Base-by-base conservation (phyloP, 1,140 invertebrate genomes). In the Limonius californicus region DNA sequence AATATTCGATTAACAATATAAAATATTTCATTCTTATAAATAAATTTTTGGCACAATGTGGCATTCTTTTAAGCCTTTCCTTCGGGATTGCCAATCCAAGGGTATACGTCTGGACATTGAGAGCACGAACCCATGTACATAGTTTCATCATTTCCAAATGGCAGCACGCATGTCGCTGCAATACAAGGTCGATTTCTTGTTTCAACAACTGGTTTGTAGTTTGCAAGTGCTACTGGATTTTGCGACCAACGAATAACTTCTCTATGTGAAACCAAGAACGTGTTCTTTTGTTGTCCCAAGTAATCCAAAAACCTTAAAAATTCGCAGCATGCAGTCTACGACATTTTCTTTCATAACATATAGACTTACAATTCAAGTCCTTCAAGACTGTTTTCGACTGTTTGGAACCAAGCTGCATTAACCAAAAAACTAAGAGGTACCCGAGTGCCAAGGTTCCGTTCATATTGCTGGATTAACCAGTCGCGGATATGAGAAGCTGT, bases 81-180 rank as follows among this genome's bases (percentile, higher is more conserved):
- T 30, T 75, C 61, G 27, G 79, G 77, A 71, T 80, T 80, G 16
- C 68, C 70, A 55, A 80, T 60, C 79, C 78, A 80, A 30, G 79
- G 79, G 67, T 79, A 80, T 14, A 72, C 73, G 15, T 55, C 55
- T 0, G 78, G 79, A 58, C 79, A 80, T 42, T 70, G 61, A 61
- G 74, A 73, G 62, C 79, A 80, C 15, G 77, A 75, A 20, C 60
- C 76, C 74, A 80, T 77, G 58, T 77, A 78, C 30, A 77, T 75
- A 19, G 56, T 68, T 55, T 77, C 73, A 16, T 71, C 61, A 12
- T 61, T 6, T 61, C 16, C 79, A 66, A 54, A 62, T 68, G 50
- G 78, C 80, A 21, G 62, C 66, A n/a, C 8, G n/a, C 35, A 39
- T 39, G 35, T 39, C 11, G 1, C 11, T 12, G 35, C 2, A 6